phyloP scores from a whole-genome alignment of 2,113 vertebrate genomes.

The Pteropus alecto region DNA sequence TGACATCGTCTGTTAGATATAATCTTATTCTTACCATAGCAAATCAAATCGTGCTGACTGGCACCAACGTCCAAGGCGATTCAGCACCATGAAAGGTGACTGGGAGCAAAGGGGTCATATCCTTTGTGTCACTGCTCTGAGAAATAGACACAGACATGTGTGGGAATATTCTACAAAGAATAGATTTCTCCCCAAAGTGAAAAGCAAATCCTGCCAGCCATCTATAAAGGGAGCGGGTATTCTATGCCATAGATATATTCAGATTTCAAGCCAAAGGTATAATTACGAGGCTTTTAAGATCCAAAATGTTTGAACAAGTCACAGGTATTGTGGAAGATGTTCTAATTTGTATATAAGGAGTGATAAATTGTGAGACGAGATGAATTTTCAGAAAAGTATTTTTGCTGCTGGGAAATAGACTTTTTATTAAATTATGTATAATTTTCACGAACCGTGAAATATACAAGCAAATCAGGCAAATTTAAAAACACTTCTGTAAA shows the following conservation, averaged over 20 bases:
- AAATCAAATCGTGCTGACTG: constrained; percentile 89
- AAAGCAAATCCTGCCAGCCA: constrained; percentile 82
- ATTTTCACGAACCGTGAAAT: constrained; percentile 10
- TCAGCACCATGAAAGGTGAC: constrained; percentile 88
- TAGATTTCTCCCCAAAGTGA: constrained; percentile 81
- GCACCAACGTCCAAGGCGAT: constrained; percentile 85
- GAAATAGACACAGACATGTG: constrained; percentile 88
- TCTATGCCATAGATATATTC: constrained; percentile 69
- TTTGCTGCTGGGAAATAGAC: not conserved
- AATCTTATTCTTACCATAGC: constrained; percentile 89
- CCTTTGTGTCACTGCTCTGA: constrained; percentile 86
- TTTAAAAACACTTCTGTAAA: not conserved
- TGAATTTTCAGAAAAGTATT: constrained; percentile 60
- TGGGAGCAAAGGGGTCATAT: constrained; percentile 86
- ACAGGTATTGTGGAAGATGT: constrained; percentile 66
- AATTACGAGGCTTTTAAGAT: constrained; percentile 69
- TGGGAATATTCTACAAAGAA: constrained; percentile 89
- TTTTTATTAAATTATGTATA: constrained; percentile 41
- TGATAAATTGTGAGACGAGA: constrained; percentile 39
- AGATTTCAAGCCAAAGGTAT: constrained; percentile 69
- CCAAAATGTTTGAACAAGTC: constrained; percentile 72
- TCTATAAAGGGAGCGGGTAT: constrained; percentile 76
- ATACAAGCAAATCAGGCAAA: not conserved
- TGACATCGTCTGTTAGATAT: constrained; percentile 87
- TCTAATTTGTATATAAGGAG: constrained; percentile 61